Evolutionary conservation across 1,140 invertebrate genomes (phyloP).

Genomic region (Zaprionus camerounensis): DNA sequence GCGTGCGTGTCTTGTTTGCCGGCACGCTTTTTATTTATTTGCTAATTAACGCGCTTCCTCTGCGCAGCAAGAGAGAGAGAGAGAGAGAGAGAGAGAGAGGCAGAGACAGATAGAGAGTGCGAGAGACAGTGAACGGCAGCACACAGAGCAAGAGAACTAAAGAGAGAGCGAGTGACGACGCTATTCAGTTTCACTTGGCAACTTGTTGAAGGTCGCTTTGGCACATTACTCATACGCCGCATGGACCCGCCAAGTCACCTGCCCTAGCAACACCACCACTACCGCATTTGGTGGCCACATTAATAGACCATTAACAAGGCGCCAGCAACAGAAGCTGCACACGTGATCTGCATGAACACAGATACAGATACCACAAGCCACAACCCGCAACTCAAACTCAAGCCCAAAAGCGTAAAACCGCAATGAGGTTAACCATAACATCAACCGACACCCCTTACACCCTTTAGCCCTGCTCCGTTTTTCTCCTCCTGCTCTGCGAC

Average conservation of each 20-base stretch:
- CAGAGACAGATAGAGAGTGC: background rate
- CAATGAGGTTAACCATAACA: background rate
- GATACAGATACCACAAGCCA: slow-evolving; percentile 13
- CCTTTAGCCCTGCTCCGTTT: no score
- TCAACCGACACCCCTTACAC: background rate
- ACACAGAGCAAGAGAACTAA: slow-evolving; percentile 2
- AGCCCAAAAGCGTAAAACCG: slow-evolving; percentile 1
- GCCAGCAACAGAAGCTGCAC: slow-evolving; percentile 35
- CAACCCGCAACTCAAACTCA: background rate
- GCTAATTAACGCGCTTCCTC: slow-evolving; percentile 73
- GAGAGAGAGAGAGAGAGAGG: background rate
- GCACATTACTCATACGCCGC: slow-evolving; percentile 65
- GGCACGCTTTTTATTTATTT: slow-evolving; percentile 72
- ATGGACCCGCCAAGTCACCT: slow-evolving; percentile 23
- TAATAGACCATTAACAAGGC: slow-evolving; percentile 70
- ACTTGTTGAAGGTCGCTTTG: slow-evolving; percentile 70
- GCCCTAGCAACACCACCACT: slow-evolving; percentile 58
- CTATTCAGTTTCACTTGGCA: slow-evolving; percentile 51
- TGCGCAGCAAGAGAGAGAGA: slow-evolving; percentile 7
- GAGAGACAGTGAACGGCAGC: background rate
- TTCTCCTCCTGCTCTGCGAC: background rate
- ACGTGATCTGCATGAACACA: slow-evolving; percentile 58
- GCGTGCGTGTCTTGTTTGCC: slow-evolving; percentile 57
- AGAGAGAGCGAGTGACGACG: slow-evolving; percentile 5
- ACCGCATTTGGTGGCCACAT: slow-evolving; percentile 50